Evolutionary conservation across 2,888 invertebrate species (phyloP).

Genomic region (Lucinisca nassula): DNA sequence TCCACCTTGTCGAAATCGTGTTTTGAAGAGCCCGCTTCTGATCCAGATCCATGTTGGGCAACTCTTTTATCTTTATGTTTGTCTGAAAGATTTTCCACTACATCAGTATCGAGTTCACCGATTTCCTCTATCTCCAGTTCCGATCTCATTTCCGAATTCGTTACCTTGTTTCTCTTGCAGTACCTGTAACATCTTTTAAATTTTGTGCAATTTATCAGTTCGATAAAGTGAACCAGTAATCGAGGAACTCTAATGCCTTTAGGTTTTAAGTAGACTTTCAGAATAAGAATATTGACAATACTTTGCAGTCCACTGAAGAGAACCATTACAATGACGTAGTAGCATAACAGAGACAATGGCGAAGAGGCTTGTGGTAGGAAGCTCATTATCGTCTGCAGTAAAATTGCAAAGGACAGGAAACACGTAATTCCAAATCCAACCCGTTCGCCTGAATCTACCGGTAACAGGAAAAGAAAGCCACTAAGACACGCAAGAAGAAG

Average conservation of each 20-base stretch:
- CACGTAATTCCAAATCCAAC: slow-evolving; percentile 66
- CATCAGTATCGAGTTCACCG: neutral
- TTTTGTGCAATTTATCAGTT: slow-evolving; percentile 55
- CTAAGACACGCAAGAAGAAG: slow-evolving; percentile 53
- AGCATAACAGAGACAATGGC: slow-evolving; percentile 65
- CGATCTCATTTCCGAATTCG: neutral
- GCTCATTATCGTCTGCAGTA: slow-evolving; percentile 63
- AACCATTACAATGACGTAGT: slow-evolving; percentile 66
- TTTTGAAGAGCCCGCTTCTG: neutral
- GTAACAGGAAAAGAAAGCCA: slow-evolving; percentile 64
- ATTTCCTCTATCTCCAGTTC: neutral
- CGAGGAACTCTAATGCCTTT: slow-evolving; percentile 25
- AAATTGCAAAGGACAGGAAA: slow-evolving; percentile 62
- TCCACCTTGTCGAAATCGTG: too few relatives aligned
- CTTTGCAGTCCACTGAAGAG: slow-evolving; percentile 41
- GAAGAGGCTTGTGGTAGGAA: slow-evolving; percentile 60
- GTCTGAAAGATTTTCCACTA: neutral
- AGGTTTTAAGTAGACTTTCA: slow-evolving; percentile 49
- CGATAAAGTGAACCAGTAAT: slow-evolving; percentile 50
- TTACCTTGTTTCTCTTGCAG: neutral
- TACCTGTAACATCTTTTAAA: slow-evolving; percentile 16
- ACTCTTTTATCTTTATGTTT: neutral
- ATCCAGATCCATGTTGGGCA: neutral
- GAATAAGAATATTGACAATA: slow-evolving; percentile 49
- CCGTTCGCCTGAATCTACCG: slow-evolving; percentile 57